Evolutionary conservation across 2,888 invertebrate genomes (phyloP).

Genomic region (Dinocampus coccinellae): DNA sequence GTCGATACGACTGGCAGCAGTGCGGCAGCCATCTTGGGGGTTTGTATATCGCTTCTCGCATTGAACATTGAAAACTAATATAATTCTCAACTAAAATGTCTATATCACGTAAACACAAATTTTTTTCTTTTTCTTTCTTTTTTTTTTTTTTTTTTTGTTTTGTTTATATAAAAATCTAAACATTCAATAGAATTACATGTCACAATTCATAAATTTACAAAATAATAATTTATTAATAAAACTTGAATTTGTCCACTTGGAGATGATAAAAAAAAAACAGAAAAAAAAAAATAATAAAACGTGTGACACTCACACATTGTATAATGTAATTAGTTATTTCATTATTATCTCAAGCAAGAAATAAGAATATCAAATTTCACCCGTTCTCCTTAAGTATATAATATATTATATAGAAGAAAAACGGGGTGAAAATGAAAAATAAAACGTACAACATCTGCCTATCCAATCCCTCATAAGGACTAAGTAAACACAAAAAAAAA

Average conservation of each 20-base stretch:
- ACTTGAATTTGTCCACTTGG: no score
- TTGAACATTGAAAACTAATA: constrained; percentile 54
- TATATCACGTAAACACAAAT: neutral
- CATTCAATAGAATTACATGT: no score
- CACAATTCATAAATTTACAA: no score
- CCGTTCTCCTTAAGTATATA: neutral
- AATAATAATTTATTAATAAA: no score
- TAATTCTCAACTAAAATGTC: constrained; percentile 52
- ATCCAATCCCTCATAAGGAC: neutral
- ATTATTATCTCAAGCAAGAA: constrained; percentile 12
- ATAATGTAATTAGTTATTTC: neutral
- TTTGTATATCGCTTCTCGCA: constrained; percentile 58
- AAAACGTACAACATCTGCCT: constrained; percentile 21
- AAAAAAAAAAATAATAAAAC: no score
- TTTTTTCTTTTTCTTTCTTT: neutral
- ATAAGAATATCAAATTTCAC: neutral
- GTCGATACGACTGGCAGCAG: constrained; percentile 63
- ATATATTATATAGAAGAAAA: neutral
- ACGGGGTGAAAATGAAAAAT: constrained; percentile 9
- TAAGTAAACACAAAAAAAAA: no score
- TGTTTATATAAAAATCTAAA: no score
- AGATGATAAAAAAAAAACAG: no score
- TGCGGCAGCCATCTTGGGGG: constrained; percentile 64
- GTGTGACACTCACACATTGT: neutral
- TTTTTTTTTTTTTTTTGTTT: neutral